Evolutionary conservation across 2,113 vertebrate species (phyloP), one percentile per base, ranked within the genome.

Genomic region (Silurus asotus): DNA sequence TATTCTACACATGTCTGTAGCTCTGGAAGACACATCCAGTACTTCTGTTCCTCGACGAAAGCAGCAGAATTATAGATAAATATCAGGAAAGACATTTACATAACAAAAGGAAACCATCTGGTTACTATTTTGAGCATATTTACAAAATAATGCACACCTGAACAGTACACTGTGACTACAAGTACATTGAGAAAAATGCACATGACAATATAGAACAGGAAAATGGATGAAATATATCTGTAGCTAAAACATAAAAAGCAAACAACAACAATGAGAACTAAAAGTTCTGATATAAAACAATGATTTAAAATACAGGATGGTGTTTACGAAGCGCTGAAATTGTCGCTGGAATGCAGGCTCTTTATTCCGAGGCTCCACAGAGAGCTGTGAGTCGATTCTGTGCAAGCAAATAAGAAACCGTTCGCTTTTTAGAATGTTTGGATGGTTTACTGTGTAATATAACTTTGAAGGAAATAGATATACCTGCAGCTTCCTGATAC

Each of bases 401-500:
- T 72, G 9, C 45, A 81, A 53, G 77, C 49, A 64, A 55, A 17
- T 14, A 51, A 15, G 15, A 61, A 25, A 49, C 9, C 23, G 59
- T 6, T 28, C 5, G 74, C 20, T 83, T 48, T 37, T n/a, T 8
- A 51, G 3, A 55, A 25, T 28, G 6, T 28, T n/a, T 70, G 11
- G 1, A 48, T 59, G 2, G 28, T 70, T n/a, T 55, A 58, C 2
- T 3, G 37, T 80, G 9, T 59, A 74, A 58, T 13, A 19, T 19
- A 61, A 56, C 9, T 8, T 55, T 8, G 62, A 15, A 4, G 37
- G 20, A 48, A 8, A 28, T 65, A 78, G 7, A 49, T 49, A 49
- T 88, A 95, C 95, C 94, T 94, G 89, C n/a, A 96, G 93, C 78
- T 86, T 88, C 2, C 90, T 91, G 69, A 95, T 95, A 87, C 93